Evolutionary conservation across 2,797 vertebrate genomes (phyloP), one percentile per base, ranked within the genome.

Genomic region (Myripristis murdjan): DNA sequence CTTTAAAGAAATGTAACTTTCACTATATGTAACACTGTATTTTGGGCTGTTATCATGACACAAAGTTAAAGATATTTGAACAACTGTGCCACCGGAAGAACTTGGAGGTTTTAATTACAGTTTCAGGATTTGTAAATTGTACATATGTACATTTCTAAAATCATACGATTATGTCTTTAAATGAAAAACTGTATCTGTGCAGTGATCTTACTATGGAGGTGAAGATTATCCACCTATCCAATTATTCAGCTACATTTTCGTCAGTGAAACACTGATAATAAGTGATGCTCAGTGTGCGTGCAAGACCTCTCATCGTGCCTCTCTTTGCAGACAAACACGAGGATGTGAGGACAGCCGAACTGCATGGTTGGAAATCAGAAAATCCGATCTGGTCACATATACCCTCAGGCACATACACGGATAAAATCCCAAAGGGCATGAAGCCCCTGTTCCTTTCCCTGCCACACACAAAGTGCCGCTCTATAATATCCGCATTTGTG

Each of bases 51-150:
- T 65, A 78, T 81, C 54, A 64, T 24, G 39, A 70, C 56, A 41
- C 35, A 31, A 59, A 69, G 2, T 58, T 56, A 74, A 74, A 57
- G 68, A 51, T 82, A 46, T 70, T 56, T 57, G 5, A 64, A 37
- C 15, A 53, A 52, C 66, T 60, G 58, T 64, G 51, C n/a, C 65
- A 68, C 43, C 58, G 16, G 3, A 70, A 57, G 56, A 56, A 54
- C 62, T 69, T 12, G 2, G 22, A 74, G 46, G 57, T 76, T 79
- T 26, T 14, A 43, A 9, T 43, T 11, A 14, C 54, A 58, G n/a
- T 73, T 49, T 77, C 53, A 71, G 59, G 49, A 51, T 77, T 64
- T 67, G 76, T 66, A 24, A 62, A 69, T 72, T 63, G 33, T 35
- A 28, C 9, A 70, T 35, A 22, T 60, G 41, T 14, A 39, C 2